Conservation (phyloP, 2,888 invertebrate genomes). For the Copidosoma aretas region DNA sequence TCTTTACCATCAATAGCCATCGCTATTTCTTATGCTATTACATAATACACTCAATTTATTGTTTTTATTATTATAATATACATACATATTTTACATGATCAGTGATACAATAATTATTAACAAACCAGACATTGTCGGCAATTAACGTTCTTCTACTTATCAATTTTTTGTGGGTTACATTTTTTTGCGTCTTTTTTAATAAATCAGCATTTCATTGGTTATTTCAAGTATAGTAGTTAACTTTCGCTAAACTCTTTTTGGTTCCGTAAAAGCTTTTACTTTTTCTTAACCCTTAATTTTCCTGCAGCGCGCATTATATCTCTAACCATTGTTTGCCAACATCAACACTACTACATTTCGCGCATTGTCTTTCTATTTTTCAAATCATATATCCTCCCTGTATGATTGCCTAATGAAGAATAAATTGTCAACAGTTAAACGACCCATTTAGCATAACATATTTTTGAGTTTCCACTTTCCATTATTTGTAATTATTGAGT, state of each 20-base stretch:
- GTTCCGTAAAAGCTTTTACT: conserved; percentile 19
- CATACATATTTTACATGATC: conserved; percentile 62
- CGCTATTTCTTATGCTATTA: conserved; percentile 55
- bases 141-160: conserved; percentile 50
- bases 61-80: conserved; percentile 54
- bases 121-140: conserved; percentile 57
- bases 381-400: conserved; percentile 1
- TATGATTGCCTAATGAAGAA: conserved; percentile 27
- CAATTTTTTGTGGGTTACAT: conserved; percentile 1
- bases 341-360: conserved; percentile 27
- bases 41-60: conserved; percentile 61
- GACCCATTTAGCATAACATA: conserved; percentile 13
- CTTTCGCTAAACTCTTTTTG: conserved; percentile 26
- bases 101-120: conserved; percentile 58
- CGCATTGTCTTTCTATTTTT: conserved; percentile 25
- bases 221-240: conserved; percentile 24
- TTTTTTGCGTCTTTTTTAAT: conserved; percentile 6
- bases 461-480: conserved; percentile 12
- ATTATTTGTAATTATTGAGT: background rate
- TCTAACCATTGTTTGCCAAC: conserved; percentile 28
- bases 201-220: conserved; percentile 28
- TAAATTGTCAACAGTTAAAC: background rate
- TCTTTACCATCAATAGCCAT: conserved; percentile 60
- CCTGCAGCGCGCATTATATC: background rate
- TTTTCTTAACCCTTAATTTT: conserved; percentile 20